Evolutionary conservation across 2,888 invertebrate species (phyloP), one percentile per base, ranked within the genome.

Genomic region (Melikaiella ostensackeni): DNA sequence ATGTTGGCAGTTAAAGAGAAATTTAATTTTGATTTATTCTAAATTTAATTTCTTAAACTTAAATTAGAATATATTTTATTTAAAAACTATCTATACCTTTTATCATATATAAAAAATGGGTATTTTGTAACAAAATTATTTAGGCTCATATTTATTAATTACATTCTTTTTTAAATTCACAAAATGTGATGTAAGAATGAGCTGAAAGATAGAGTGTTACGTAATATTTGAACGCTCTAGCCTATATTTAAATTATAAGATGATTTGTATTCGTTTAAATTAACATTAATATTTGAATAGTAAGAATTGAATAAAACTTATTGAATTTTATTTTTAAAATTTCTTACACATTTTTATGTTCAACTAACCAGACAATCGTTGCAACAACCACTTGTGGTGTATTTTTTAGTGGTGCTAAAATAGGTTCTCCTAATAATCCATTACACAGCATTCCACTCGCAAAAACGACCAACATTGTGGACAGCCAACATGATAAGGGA

Each of bases 391-490:
- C 93, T 92, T 98, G 97, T 84, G 98, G 97, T 77, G 98, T 97
- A 92, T 98, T 98, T 92, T 99, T 99, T 81, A 99, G 94, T 30
- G 98, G 98, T 35, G 97, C 97, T 81, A 99, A 93, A 85, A 98
- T 95, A 13, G 99, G 98, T 93, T 99, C 99, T 50, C 99, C 98
- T 76, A 99, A 94, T 84, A 99, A 94, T 76, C 97, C 97, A 92
- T 98, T 98, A 88, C 97, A 97, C 82, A 99, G 94, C 95, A 99
- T 98, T 84, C 97, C 97, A 83, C 99, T 98, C 80, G 99, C 97
- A 93, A 99, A 99, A 88, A 99, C 98, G 80, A 98, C 97, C 89
- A 99, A 93, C 98, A 99, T 99, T 78, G 97, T 98, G 62, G 99
- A 98, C 81, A 99, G 93, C 99, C 99, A 99, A 92, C 98, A 99